Evolutionary conservation across 2,888 invertebrate genomes (phyloP).

Genomic region (Harpalus rubripes): DNA sequence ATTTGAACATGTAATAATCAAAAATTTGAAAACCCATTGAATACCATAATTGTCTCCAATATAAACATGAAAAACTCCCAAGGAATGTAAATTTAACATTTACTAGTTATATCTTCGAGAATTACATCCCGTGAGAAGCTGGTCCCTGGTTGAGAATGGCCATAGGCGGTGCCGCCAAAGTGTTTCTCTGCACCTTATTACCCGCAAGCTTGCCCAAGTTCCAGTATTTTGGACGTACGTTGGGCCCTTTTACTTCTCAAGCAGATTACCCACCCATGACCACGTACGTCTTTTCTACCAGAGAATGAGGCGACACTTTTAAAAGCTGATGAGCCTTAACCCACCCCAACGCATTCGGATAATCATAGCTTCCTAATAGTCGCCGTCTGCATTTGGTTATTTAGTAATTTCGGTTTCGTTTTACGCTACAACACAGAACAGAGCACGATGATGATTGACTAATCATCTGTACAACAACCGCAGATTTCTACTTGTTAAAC

Average conservation of each 20-base stretch:
- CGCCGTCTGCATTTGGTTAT: constrained; percentile 62
- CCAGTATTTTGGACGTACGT: constrained; percentile 37
- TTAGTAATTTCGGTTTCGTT: constrained; percentile 63
- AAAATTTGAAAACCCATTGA: too few relatives aligned
- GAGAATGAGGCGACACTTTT: constrained; percentile 38
- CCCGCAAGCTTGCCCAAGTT: constrained; percentile 60
- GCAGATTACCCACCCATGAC: not conserved
- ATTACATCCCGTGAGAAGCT: not conserved
- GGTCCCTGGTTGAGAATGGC: constrained; percentile 32
- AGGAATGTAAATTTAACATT: not conserved
- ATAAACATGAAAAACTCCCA: too few relatives aligned
- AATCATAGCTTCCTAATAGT: constrained; percentile 67
- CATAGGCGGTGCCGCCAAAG: constrained; percentile 71
- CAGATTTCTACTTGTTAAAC: constrained; percentile 38
- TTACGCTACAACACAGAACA: constrained; percentile 41
- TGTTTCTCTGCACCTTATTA: constrained; percentile 72
- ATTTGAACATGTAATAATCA: too few relatives aligned
- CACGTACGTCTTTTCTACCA: constrained; percentile 34
- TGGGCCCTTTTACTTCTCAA: not conserved
- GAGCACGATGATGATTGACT: constrained; percentile 51
- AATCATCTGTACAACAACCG: constrained; percentile 50
- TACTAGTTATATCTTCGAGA: not conserved
- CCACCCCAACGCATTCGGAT: constrained; percentile 64
- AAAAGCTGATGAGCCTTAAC: constrained; percentile 65
- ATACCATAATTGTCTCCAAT: too few relatives aligned